Evolutionary conservation across 2,888 invertebrate genomes (phyloP), one percentile per base, ranked within the genome.

Genomic region (Tethea ocularis): DNA sequence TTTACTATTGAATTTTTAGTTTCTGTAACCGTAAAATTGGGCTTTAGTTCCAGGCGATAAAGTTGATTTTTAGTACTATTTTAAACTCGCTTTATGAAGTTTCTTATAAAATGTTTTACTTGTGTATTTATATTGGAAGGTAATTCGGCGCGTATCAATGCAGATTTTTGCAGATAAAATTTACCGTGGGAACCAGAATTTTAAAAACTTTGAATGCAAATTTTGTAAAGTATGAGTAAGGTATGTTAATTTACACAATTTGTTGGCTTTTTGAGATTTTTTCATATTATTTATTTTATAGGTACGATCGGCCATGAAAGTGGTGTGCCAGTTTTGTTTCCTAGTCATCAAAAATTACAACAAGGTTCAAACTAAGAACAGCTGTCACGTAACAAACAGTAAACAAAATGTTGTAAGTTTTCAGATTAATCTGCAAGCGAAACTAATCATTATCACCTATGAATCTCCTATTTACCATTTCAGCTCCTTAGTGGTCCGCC

Each of bases 81-180:
- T 51, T 46, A 60, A 60, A 57, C 29, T 53, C 58, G 41, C 51
- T 57, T 59, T 54, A 68, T 71, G 59, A 60, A 57, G 65, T 62
- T 63, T 59, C 55, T 36, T 38, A 17, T 4, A n/a, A n/a, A n/a
- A n/a, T 22, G 41, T 58, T 58, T 57, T 41, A 53, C 54, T 52
- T 54, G 22, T 11, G 60, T 63, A 66, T 73, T 68, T 69, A 66
- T 69, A 73, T 63, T 69, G 69, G 63, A 68, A 66, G 68, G 66
- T 61, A 55, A 67, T 57, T 60, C 67, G 63, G 64, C 59, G 70
- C 62, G 71, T 70, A 67, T 72, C 70, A 63, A 57, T 57, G 58
- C 61, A 55, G 52, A 58, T 62, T 54, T 61, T 57, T 17, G 29
- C 17, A 11, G 52, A 53, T 26, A 53, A 17, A 53, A 53, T 53